Evolutionary conservation across 2,113 vertebrate species (phyloP), one percentile per base, ranked within the genome.

Genomic region (Steatornis caripensis): DNA sequence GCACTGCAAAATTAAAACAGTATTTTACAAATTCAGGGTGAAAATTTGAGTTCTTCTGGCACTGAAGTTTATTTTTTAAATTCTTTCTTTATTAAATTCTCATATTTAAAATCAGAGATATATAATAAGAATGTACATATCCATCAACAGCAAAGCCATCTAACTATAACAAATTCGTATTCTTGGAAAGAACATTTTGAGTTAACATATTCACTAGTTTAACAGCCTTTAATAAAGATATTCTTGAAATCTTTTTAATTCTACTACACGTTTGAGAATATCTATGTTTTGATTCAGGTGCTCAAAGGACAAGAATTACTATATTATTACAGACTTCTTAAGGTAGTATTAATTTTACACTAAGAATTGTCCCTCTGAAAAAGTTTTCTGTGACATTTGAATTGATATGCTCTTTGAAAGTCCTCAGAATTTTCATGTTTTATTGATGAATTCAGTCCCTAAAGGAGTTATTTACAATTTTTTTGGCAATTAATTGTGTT

Each of bases 401-500:
- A 75, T 48, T 45, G 37, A 15, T 53, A 37, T 20, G 9, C 12
- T 19, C 77, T 71, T 29, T 89, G 65, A n/a, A 76, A 37, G 22
- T 57, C 30, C 17, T 87, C 65, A 78, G 13, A 71, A 90, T 85
- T 77, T 74, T 75, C 43, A 13, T 54, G 17, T 80, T 69, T 81
- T 51, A 61, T 75, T 84, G 89, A 89, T 76, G 9, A 93, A 68
- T 83, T 84, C 19, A 85, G 68, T 66, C 55, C 57, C 79, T 65
- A 84, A 90, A 87, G 83, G 29, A 93, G 80, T 92, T 74, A 45
- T 13, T 54, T 49, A 80, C 36, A 49, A 64, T 87, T 96, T 94
- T 46, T 95, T 89, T 84, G 2, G 2, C 77, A 92, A 95, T 96
- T 97, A 96, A 96, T 97, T 72, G 74, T 87, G 10, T 61, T 74